Base-by-base conservation (phyloP, 2,797 vertebrate genomes). In the Alectoris magna region DNA sequence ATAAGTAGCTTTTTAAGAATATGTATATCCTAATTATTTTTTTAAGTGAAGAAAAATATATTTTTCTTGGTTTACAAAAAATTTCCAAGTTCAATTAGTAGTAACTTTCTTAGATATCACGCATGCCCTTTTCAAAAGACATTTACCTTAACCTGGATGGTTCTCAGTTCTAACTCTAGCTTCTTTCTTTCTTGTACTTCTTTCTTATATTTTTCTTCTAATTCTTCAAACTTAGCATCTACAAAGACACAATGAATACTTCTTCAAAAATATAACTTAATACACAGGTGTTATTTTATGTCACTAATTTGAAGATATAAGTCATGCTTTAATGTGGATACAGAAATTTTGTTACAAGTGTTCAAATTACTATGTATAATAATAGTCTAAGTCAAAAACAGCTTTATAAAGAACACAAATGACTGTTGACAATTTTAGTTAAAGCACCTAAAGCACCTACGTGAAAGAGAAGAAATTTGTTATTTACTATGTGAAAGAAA, bases 101-200 rank as follows among this genome's bases (percentile, higher is more conserved):
- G 10, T 55, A 55, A 36, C 12, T 70, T 78, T 48, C 43, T 86
- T 29, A 69, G 17, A 7, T 48, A 73, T 3, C 36, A 66, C 10
- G 55, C 2, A 49, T 34, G n/a, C 5, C 43, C 56, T 55, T 91
- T 38, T 34, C 19, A 88, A 79, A 49, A 72, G 5, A 68, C 44
- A 58, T 98, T 97, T 94, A 99, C 98, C 93, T 98, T 99, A 86
- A 98, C 96, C 63, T 99, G 98, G 34, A 98, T 85, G 8, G 97
- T 88, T 97, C 98, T 99, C 49, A 99, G 88, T 90, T 99, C 99
- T 60, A 97, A 96, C 90, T 99, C 99, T 27, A 99, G 91, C 67
- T 96, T 98, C 96, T 98, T 99, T 70, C 98, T 98, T 96, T 99
- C 98, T 96, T 99, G 98, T 85, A 98, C 97, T 96, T 98, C 98